Conservation (phyloP, 2,888 invertebrate genomes). For the Elysia crispata region DNA sequence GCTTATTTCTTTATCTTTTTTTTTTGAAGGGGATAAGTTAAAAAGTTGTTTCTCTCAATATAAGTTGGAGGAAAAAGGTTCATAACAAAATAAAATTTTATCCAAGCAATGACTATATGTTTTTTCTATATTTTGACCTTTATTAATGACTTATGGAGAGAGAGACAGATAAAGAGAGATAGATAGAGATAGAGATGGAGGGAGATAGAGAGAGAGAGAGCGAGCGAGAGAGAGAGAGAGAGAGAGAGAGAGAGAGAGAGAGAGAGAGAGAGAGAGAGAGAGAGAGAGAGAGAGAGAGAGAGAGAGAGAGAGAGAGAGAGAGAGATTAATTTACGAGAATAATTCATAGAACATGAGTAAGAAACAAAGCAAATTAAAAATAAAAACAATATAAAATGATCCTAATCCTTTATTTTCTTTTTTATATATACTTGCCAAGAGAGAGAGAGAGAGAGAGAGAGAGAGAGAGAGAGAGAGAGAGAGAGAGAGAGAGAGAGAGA, state of each 20-base stretch:
- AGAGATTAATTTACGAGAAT: neutral
- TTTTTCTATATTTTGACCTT: too few relatives aligned
- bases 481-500: conserved; percentile 41
- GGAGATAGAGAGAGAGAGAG: conserved; percentile 31
- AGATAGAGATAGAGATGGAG: conserved; percentile 64
- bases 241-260: neutral
- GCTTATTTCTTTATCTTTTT: too few relatives aligned
- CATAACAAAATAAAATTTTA: too few relatives aligned
- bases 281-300: neutral
- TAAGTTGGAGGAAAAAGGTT: too few relatives aligned
- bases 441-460: conserved; percentile 40
- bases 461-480: conserved; percentile 39
- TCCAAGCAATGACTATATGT: too few relatives aligned
- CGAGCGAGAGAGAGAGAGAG: neutral
- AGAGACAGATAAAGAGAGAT: conserved; percentile 46
- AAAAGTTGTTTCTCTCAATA: too few relatives aligned
- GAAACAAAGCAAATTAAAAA: too few relatives aligned
- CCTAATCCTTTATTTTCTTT: too few relatives aligned
- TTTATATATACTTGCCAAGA: neutral
- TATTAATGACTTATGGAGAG: neutral
- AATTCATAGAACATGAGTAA: too few relatives aligned
- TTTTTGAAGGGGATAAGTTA: too few relatives aligned
- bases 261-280: neutral
- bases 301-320: neutral
- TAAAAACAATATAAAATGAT: too few relatives aligned